phyloP scores from a whole-genome alignment of 1,140 invertebrate genomes.

The Macrobrachium rosenbergii region DNA sequence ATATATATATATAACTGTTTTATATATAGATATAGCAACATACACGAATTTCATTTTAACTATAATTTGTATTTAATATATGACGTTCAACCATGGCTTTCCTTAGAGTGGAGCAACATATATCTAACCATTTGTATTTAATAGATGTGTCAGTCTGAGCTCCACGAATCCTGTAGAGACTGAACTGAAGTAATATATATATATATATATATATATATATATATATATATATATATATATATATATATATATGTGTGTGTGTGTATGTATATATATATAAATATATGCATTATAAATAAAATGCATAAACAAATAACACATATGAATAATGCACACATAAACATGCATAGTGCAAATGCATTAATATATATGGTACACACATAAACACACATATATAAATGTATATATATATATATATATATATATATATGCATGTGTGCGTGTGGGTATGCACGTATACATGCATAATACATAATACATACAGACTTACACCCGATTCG shows the following conservation, averaged over 20 bases:
- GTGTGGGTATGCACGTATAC: background rate
- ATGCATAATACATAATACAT: background rate
- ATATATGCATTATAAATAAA: background rate
- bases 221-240: conserved; percentile 5
- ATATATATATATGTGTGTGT: conserved; percentile 6
- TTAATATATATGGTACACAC: background rate
- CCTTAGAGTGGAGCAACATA: too few relatives aligned
- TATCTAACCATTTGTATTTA: too few relatives aligned
- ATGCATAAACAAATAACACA: too few relatives aligned
- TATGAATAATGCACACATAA: background rate
- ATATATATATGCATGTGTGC: background rate
- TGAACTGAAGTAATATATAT: too few relatives aligned
- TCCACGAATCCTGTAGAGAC: too few relatives aligned
- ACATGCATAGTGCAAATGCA: background rate
- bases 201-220: background rate
- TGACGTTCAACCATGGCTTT: too few relatives aligned
- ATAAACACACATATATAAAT: background rate
- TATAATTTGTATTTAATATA: too few relatives aligned
- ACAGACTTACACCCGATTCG: too few relatives aligned
- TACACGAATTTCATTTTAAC: too few relatives aligned
- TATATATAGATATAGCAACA: too few relatives aligned
- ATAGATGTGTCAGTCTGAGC: too few relatives aligned
- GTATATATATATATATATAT: background rate
- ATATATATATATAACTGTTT: too few relatives aligned
- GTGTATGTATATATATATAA: conserved; percentile 2